A percentile compares a stretch with the other conserved stretches of the same genome.
Evolutionary conservation across 1,140 invertebrate genomes (phyloP).

Genomic region (Mactra quadrangularis): DNA sequence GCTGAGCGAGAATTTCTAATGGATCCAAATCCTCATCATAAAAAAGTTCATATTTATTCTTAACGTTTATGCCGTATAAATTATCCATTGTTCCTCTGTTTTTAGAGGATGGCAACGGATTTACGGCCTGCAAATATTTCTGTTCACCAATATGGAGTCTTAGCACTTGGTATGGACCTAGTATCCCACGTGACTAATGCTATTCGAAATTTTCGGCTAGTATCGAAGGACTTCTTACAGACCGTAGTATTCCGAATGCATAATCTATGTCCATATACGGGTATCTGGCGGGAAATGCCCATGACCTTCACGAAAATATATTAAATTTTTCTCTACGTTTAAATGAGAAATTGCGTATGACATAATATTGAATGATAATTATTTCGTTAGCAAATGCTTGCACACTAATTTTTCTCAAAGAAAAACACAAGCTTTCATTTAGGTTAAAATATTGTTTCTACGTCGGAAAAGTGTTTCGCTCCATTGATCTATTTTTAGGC

Average conservation of each 20-base stretch:
- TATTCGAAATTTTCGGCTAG: constrained; percentile 26
- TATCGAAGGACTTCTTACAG: background rate
- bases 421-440: background rate
- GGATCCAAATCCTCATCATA: constrained; percentile 93
- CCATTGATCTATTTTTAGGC: constrained; percentile 16
- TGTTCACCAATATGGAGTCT: constrained; percentile 83
- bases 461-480: constrained; percentile 5
- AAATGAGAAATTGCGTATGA: no score
- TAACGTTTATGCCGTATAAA: constrained; percentile 95
- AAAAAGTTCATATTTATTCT: constrained; percentile 96
- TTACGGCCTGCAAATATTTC: constrained; percentile 78
- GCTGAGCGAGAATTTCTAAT: constrained; percentile 91
- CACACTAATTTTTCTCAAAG: no score
- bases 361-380: background rate
- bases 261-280: constrained; percentile 59
- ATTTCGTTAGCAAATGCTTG: background rate
- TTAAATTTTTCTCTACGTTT: background rate
- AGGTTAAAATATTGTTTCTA: background rate
- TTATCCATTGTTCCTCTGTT: constrained; percentile 90
- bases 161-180: constrained; percentile 61
- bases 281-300: constrained; percentile 61
- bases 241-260: constrained; percentile 46
- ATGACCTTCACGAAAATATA: constrained; percentile 52
- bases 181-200: constrained; percentile 54
- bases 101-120: constrained; percentile 84